Evolutionary conservation across 1,140 invertebrate genomes (phyloP), one percentile per base, ranked within the genome.

Genomic region (Drosophila parvula): DNA sequence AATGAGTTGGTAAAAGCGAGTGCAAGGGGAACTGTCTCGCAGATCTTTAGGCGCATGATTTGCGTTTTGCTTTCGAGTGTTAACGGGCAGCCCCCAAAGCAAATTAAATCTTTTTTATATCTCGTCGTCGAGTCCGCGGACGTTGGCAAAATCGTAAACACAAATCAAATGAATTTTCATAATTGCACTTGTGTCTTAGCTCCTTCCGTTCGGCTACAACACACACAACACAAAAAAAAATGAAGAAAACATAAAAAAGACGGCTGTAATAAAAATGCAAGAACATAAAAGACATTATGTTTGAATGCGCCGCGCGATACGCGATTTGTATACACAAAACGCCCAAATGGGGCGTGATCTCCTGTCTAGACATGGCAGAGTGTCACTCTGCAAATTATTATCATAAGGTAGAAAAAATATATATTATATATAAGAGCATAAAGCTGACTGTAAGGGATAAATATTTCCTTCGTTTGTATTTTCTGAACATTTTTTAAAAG

Each of bases 151-250:
- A 84, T 82, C 79, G 62, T 86, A 78, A 83, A 74, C 73, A 79
- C 83, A 88, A 86, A 86, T 88, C 83, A 88, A 88, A 88, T 89
- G 77, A 79, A 88, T 83, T 88, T 79, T 82, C 79, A 83, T 88
- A 88, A 88, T 88, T 88, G 84, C 83, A 81, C 69, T 85, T 63
- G 77, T 80, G 73, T 40, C 77, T 80, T 79, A 60, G 61, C 76
- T 47, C 56, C 75, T 82, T 76, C 76, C 77, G 80, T 73, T 64
- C 32, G 18, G 18, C 36, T 11, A 34, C 38, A 34, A 48, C 27
- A 67, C 18, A 0, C n/a, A n/a, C n/a, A n/a, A n/a, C n/a, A n/a
- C n/a, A 12, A 47, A 11, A 38, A 22, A 27, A 60, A 40, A 38
- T 34, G 50, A 27, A 1, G 4, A 30, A 30, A 30, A 8, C 14